phyloP scores from a whole-genome alignment of 1,140 invertebrate genomes.

The Trichonephila inaurata region DNA sequence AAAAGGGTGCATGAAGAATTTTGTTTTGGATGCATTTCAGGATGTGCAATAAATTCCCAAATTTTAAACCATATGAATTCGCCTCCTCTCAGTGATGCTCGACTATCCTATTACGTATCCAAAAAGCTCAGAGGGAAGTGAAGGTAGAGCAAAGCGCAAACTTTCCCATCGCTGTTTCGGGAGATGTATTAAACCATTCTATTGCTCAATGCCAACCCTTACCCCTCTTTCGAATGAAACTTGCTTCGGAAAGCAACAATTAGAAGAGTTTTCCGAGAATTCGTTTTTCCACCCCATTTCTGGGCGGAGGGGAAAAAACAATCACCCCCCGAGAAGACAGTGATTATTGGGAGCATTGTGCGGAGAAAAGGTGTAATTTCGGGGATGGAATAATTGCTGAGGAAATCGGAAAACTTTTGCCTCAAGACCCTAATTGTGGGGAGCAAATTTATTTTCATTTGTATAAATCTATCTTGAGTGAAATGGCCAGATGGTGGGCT shows the following conservation, averaged over 20 bases:
- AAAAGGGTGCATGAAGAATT: no score
- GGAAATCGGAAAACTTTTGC: not conserved
- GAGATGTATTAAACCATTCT: no score
- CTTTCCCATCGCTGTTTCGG: no score
- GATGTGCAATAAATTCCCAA: no score
- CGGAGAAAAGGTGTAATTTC: conserved; percentile 14
- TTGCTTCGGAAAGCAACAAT: not conserved
- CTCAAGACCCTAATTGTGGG: not conserved
- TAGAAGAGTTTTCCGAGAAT: not conserved
- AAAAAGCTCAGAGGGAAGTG: no score
- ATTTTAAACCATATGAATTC: no score
- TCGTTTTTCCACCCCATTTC: not conserved
- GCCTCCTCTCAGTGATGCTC: no score
- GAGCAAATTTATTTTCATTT: not conserved
- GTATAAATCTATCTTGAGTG: not conserved
- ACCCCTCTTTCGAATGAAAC: not conserved
- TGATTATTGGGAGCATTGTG: not conserved
- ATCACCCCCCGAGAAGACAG: not conserved
- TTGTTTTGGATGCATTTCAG: no score
- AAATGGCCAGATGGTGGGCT: conserved; percentile 19
- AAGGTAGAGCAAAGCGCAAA: no score
- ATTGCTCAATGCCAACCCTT: not conserved
- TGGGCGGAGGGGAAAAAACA: not conserved
- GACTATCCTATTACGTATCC: no score
- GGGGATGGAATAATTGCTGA: not conserved